Conservation (phyloP, 1,140 invertebrate species). For the Lepidurus packardi region DNA sequence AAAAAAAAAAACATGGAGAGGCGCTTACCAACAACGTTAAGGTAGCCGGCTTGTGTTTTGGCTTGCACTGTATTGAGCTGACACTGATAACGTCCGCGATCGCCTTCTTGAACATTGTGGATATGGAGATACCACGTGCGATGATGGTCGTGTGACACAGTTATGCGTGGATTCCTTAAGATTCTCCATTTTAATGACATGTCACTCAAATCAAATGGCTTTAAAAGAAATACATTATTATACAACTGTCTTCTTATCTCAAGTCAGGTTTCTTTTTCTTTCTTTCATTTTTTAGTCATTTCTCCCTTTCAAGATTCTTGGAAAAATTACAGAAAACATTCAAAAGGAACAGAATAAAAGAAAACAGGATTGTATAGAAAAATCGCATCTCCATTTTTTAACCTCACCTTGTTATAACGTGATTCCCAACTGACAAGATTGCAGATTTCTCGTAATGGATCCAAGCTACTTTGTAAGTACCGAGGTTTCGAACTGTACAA, state of each 20-base stretch:
- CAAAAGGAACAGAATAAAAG: neutral
- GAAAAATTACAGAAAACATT: neutral
- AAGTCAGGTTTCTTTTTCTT: too few relatives aligned
- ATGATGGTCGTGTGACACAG: conserved; percentile 77
- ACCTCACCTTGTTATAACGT: conserved; percentile 65
- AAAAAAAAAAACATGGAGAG: neutral
- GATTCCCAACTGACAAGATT: conserved; percentile 83
- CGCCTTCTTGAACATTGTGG: conserved; percentile 79
- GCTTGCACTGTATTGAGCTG: conserved; percentile 91
- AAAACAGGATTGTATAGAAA: neutral
- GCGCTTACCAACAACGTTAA: conserved; percentile 85
- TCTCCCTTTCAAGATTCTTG: neutral
- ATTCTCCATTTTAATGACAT: conserved; percentile 81
- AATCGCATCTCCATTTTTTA: too few relatives aligned
- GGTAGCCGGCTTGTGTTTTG: conserved; percentile 84
- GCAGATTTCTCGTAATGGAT: conserved; percentile 92
- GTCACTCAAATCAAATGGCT: conserved; percentile 50
- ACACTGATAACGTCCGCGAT: conserved; percentile 89
- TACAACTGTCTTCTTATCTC: too few relatives aligned
- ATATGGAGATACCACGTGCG: conserved; percentile 87
- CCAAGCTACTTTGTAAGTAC: conserved; percentile 63
- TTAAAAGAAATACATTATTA: neutral
- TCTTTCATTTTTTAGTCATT: too few relatives aligned
- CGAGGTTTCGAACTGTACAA: conserved; percentile 82
- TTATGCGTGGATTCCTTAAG: conserved; percentile 82